Conservation (phyloP, 2,113 vertebrate species). For the Pluvianellus socialis region DNA sequence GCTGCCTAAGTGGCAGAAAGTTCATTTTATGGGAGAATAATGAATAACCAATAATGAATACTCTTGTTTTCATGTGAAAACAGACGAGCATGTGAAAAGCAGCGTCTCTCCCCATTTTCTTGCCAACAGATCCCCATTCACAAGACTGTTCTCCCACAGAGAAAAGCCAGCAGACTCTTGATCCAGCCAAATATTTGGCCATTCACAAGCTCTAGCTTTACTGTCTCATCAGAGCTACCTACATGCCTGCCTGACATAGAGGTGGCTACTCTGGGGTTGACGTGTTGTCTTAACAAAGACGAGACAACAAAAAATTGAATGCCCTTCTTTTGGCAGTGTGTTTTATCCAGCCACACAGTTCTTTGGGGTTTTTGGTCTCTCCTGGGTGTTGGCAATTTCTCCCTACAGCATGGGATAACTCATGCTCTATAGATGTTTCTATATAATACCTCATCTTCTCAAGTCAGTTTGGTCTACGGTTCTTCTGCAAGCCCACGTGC, state of each 20-base stretch:
- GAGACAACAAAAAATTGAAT: rapidly evolving
- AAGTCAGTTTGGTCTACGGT: rapidly evolving
- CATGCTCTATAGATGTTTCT: background rate
- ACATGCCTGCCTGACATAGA: background rate
- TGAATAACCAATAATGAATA: conserved; percentile 45
- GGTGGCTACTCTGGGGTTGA: background rate
- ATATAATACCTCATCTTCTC: background rate
- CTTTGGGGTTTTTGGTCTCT: background rate
- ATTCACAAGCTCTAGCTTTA: background rate
- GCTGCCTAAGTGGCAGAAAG: conserved; percentile 11
- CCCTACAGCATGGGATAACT: too few species aligned
- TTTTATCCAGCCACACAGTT: rapidly evolving
- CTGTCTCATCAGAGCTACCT: background rate
- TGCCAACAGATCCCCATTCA: background rate
- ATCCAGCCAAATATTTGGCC: background rate
- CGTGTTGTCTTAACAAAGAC: background rate
- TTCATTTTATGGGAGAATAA: conserved; percentile 39
- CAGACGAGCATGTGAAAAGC: conserved; percentile 20
- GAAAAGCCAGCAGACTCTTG: background rate
- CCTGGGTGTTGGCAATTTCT: background rate
- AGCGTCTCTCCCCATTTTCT: background rate
- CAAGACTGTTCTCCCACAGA: background rate
- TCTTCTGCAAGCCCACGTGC: background rate
- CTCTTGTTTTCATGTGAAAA: background rate
- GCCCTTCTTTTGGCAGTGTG: background rate